phyloP scores from a whole-genome alignment of 2,113 vertebrate species.

The Geococcyx californianus region DNA sequence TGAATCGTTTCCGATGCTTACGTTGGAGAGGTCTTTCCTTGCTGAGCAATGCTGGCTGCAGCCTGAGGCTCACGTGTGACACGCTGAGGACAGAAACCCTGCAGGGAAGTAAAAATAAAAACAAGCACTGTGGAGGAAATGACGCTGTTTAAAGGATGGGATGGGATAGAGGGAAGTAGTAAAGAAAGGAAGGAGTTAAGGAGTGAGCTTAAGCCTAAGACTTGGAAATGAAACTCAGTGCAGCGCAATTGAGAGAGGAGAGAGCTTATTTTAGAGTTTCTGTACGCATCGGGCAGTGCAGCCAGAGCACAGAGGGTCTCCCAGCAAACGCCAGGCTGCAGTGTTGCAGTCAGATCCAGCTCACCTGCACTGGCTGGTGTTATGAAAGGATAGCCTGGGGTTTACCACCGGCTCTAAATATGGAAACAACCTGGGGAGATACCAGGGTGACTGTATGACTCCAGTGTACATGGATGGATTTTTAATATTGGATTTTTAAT shows the following conservation, averaged over 20 bases:
- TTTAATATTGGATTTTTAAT: neutral
- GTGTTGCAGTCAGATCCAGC: neutral
- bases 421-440: neutral
- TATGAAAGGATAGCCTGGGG: neutral
- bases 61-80: neutral
- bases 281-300: neutral
- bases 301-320: neutral
- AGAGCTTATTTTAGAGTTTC: neutral
- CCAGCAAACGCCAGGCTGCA: neutral
- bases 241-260: neutral
- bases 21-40: neutral
- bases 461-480: neutral
- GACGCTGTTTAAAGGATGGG: neutral
- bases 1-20: neutral
- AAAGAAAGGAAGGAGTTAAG: constrained; percentile 27
- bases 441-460: neutral
- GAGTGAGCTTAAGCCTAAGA: neutral
- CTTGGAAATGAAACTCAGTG: neutral
- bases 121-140: neutral
- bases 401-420: neutral
- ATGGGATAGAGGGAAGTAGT: neutral
- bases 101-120: neutral
- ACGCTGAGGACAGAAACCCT: neutral
- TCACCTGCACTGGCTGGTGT: neutral
- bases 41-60: neutral